phyloP scores from a whole-genome alignment of 1,140 invertebrate genomes.

The Holotrichia oblita region DNA sequence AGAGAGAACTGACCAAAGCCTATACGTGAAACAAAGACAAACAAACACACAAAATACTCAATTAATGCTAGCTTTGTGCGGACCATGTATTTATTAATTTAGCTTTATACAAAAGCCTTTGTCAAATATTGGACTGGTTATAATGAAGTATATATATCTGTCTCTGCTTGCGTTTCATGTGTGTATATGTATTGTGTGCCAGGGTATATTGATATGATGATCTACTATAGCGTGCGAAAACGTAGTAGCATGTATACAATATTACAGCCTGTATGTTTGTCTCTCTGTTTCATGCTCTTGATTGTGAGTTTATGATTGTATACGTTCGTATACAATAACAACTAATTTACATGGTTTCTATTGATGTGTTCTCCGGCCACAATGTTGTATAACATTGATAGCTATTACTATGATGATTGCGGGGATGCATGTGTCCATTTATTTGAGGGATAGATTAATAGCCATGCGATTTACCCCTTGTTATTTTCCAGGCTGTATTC shows the following conservation, averaged over 20 bases:
- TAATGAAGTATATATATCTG: constrained; percentile 32
- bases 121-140: constrained; percentile 41
- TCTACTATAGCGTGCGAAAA: neutral
- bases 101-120: constrained; percentile 42
- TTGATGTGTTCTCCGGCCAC: constrained; percentile 48
- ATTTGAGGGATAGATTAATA: neutral
- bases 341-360: constrained; percentile 53
- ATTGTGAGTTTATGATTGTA: constrained; percentile 2
- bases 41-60: constrained; percentile 37
- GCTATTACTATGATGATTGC: constrained; percentile 46
- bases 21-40: constrained; percentile 26
- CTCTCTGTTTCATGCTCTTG: constrained; percentile 1
- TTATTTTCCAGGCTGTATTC: neutral
- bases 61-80: constrained; percentile 32
- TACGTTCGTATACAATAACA: constrained; percentile 50
- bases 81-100: constrained; percentile 41
- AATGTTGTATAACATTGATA: constrained; percentile 47
- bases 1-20: neutral
- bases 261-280: neutral
- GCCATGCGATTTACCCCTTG: neutral
- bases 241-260: neutral
- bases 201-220: neutral
- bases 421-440: constrained; percentile 7
- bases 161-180: neutral
- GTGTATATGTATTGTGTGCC: neutral